phyloP scores from a whole-genome alignment of 2,888 invertebrate species.

The Drepanosiphum platanoidis region DNA sequence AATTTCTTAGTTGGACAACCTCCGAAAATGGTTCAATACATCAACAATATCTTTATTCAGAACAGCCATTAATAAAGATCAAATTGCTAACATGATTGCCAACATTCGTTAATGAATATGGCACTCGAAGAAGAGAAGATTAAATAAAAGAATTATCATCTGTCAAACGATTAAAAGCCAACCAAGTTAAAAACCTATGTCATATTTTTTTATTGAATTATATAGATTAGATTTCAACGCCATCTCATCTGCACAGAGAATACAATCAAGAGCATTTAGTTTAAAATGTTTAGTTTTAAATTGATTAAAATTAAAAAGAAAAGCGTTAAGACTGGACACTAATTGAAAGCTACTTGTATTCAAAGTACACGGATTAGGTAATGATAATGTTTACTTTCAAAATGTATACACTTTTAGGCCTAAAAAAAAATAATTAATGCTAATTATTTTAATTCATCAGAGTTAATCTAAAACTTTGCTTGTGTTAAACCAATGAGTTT shows the following conservation, averaged over 20 bases:
- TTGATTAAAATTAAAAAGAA: conserved; percentile 5
- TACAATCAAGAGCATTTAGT: neutral
- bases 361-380: conserved; percentile 16
- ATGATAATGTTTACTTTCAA: neutral
- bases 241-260: conserved; percentile 36
- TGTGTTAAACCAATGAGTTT: neutral
- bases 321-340: conserved; percentile 6
- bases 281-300: conserved; percentile 1
- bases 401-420: conserved; percentile 16
- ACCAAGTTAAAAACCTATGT: conserved; percentile 26
- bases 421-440: conserved; percentile 21
- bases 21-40: conserved; percentile 25
- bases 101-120: conserved; percentile 14
- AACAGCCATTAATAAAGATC: conserved; percentile 25
- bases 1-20: conserved; percentile 37
- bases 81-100: conserved; percentile 19
- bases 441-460: conserved; percentile 1
- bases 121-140: neutral
- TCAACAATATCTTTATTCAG: too few species aligned
- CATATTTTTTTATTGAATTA: conserved; percentile 12
- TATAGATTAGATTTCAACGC: conserved; percentile 12
- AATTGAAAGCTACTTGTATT: neutral
- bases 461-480: neutral
- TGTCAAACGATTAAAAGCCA: too few species aligned
- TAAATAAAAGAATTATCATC: neutral